Evolutionary conservation across 1,140 invertebrate species (phyloP), one percentile per base, ranked within the genome.

Genomic region (Leptoteleia sp.): DNA sequence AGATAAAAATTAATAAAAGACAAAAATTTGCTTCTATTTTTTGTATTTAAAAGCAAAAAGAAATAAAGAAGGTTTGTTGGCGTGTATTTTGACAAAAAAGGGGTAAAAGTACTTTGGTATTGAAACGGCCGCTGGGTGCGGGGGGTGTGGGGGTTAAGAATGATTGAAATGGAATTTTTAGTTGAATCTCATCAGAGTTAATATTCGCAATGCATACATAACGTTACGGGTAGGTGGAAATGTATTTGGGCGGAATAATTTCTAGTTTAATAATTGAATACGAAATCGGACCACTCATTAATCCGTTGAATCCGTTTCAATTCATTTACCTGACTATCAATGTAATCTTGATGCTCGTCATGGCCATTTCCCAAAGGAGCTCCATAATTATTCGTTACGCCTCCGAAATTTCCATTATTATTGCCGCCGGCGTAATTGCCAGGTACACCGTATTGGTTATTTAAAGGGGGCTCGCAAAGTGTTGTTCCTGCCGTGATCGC

Each of bases 371-470:
- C 75, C 37, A 85, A 45, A 52, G 88, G 86, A 42, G 83, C 48
- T 38, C 86, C 88, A 54, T 90, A 88, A 72, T 85, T 85, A 79
- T 86, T 87, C 54, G 83, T 85, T 54, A 83, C 76, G 35, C 79
- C 79, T 43, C 81, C 81, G 27, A 82, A 82, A 76, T 80, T 80
- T 70, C 77, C 81, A 45, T 84, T 81, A 76, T 81, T 80, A 75
- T 82, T 81, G 35, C 73, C 42, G 15, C 80, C 84, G 22, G 78
- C 85, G 77, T 79, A 89, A 84, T 88, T 89, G 37, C 83, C 86
- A 38, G 88, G 87, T 16, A 86, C 86, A 19, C 88, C 88, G 29
- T 89, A 89, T 73, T 89, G 88, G 61, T 81, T 85, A 80, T 80
- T 89, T 50, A 89, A 68, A 17, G 86, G 83, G 12, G 86, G 87